phyloP scores from a whole-genome alignment of 2,888 invertebrate species.

The Tholera decimalis region DNA sequence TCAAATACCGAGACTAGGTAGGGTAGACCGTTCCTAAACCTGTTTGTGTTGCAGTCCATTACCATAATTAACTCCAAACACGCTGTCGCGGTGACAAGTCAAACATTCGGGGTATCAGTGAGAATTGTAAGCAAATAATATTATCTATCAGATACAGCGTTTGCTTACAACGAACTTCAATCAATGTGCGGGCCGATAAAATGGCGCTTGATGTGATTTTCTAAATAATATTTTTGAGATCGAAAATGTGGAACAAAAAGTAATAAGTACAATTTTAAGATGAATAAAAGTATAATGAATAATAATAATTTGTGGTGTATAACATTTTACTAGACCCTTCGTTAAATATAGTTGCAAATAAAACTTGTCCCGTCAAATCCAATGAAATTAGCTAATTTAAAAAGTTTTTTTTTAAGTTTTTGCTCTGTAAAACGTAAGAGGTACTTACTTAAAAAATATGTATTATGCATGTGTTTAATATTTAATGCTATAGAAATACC shows the following conservation, averaged over 20 bases:
- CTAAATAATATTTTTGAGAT: not conserved
- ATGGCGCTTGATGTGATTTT: constrained; percentile 42
- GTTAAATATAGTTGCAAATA: not conserved
- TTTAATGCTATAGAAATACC: not conserved
- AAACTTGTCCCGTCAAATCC: not conserved
- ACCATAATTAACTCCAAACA: constrained; percentile 88
- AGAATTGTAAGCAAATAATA: constrained; percentile 84
- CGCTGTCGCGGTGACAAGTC: constrained; percentile 81
- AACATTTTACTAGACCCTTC: not conserved
- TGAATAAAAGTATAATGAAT: no score
- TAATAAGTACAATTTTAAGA: no score
- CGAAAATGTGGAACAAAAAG: not conserved
- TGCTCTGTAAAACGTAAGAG: not conserved
- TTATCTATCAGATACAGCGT: constrained; percentile 69
- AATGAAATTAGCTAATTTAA: not conserved
- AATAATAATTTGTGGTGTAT: not conserved
- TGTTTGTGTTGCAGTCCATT: constrained; percentile 82
- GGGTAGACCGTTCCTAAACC: constrained; percentile 45
- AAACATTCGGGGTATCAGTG: constrained; percentile 80
- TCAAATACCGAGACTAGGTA: constrained; percentile 62
- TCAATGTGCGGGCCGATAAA: constrained; percentile 46
- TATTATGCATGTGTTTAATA: not conserved
- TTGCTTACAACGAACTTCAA: constrained; percentile 42
- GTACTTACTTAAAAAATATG: no score
- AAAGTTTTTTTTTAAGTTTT: no score